Percentiles rank a stretch among this genome's conserved stretches.
Evolutionary conservation across 2,113 vertebrate genomes (phyloP).

Genomic region (Bucco capensis): DNA sequence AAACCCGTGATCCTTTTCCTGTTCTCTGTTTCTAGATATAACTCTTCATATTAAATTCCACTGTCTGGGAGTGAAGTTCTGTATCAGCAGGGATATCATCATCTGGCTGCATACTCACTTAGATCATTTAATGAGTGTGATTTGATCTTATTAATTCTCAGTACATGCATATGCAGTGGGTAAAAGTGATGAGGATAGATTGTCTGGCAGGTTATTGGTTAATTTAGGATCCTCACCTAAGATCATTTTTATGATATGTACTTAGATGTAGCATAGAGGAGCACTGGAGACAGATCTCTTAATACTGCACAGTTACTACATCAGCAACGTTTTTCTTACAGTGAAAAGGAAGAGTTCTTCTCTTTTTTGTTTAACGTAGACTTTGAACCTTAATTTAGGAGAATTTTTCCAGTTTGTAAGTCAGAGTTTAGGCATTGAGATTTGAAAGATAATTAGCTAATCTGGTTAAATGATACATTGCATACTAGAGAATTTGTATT

Average conservation of each 20-base stretch:
- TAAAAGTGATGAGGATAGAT: not conserved
- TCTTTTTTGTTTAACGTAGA: not conserved
- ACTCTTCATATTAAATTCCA: not conserved
- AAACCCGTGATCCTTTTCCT: not conserved
- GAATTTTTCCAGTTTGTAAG: not conserved
- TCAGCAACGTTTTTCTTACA: not conserved
- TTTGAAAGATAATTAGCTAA: not conserved
- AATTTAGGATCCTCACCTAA: not conserved
- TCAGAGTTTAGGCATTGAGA: not conserved
- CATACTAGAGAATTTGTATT: too few relatives aligned
- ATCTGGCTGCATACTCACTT: not conserved
- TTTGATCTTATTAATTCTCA: not conserved
- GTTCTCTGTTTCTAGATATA: not conserved
- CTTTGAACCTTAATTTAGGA: not conserved
- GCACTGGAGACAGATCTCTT: not conserved
- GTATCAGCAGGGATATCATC: not conserved
- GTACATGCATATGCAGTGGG: not conserved
- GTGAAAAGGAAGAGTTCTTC: too few relatives aligned
- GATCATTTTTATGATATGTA: not conserved
- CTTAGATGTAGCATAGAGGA: not conserved
- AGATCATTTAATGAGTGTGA: not conserved
- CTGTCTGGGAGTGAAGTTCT: not conserved
- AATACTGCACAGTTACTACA: not conserved
- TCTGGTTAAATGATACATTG: not conserved
- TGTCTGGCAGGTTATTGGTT: not conserved